A percentile compares a stretch with the other conserved stretches of the same genome.
Evolutionary conservation across 2,888 invertebrate species (phyloP).

Genomic region (Chrysotoxum bicinctum): DNA sequence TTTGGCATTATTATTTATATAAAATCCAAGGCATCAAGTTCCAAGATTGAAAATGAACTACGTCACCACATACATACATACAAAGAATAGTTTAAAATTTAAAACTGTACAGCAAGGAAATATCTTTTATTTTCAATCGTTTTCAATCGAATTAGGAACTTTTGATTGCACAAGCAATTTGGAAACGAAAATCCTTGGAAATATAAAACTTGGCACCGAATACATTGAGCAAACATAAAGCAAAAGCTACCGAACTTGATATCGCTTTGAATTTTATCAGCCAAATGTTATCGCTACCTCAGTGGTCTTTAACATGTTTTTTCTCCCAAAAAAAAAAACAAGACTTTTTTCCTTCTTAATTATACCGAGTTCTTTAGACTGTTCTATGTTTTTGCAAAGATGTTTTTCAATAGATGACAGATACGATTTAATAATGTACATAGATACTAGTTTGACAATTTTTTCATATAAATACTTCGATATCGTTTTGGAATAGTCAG

Average conservation of each 20-base stretch:
- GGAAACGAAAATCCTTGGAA: too few species aligned
- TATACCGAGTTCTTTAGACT: slow-evolving; percentile 44
- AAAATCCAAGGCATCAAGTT: too few species aligned
- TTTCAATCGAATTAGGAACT: too few species aligned
- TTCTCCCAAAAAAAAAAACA: neutral
- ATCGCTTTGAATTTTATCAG: slow-evolving; percentile 74
- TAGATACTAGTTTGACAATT: neutral
- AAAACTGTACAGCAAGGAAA: too few species aligned
- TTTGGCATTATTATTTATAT: too few species aligned
- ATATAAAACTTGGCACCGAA: neutral
- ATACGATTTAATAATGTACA: neutral
- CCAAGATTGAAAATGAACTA: too few species aligned
- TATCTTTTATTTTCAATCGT: too few species aligned
- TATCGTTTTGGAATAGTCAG: neutral
- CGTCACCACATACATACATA: too few species aligned
- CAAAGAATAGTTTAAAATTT: too few species aligned
- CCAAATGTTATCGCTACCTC: slow-evolving; percentile 67
- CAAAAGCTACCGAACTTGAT: slow-evolving; percentile 32
- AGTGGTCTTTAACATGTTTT: slow-evolving; percentile 1
- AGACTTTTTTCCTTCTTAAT: slow-evolving; percentile 12
- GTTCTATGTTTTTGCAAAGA: slow-evolving; percentile 10
- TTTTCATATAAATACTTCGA: slow-evolving; percentile 15
- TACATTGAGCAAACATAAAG: neutral
- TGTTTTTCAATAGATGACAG: neutral
- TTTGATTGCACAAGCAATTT: too few species aligned